These are phyloP conservation scores for Contarinia nasturtii DNA, from an alignment of 1,140 invertebrate species.

Conservation along the genomic window DNA sequence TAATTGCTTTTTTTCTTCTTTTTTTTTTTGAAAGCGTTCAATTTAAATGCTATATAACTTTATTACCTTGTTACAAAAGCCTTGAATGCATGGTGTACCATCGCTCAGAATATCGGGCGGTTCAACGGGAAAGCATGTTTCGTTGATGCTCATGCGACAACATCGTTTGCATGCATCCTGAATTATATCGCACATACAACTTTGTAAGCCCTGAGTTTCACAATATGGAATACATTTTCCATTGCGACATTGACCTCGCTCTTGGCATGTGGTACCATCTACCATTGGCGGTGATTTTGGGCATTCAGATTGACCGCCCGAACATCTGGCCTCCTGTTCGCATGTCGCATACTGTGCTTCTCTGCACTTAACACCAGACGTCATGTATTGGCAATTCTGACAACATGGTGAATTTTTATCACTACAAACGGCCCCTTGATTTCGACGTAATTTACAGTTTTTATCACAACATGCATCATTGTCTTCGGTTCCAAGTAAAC, in stretches of 20 bases:
- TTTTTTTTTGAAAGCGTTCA: too few relatives aligned
- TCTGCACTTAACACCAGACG: constrained; percentile 58
- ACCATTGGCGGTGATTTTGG: constrained; percentile 66
- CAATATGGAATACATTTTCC: constrained; percentile 85
- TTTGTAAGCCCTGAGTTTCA: constrained; percentile 76
- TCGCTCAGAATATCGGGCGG: constrained; percentile 74
- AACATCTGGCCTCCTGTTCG: constrained; percentile 68
- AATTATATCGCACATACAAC: constrained; percentile 90
- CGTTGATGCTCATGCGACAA: constrained; percentile 75
- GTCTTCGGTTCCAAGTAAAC: constrained; percentile 77
- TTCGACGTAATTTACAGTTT: constrained; percentile 67
- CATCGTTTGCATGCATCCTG: constrained; percentile 37
- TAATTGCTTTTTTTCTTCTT: too few relatives aligned
- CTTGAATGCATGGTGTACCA: constrained; percentile 88
- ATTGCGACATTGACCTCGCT: constrained; percentile 65
- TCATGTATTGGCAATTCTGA: constrained; percentile 70
- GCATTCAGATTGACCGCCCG: constrained; percentile 36
- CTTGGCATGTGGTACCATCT: constrained; percentile 70
- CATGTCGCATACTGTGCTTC: constrained; percentile 77
- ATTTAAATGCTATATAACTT: too few relatives aligned
- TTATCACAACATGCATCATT: constrained; percentile 84
- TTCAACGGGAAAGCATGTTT: constrained; percentile 77
- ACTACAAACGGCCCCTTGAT: constrained; percentile 58
- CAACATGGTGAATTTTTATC: constrained; percentile 93
- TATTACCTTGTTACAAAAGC: constrained; percentile 78